Conservation (phyloP, 1,140 invertebrate genomes). For the Pissodes strobi region DNA sequence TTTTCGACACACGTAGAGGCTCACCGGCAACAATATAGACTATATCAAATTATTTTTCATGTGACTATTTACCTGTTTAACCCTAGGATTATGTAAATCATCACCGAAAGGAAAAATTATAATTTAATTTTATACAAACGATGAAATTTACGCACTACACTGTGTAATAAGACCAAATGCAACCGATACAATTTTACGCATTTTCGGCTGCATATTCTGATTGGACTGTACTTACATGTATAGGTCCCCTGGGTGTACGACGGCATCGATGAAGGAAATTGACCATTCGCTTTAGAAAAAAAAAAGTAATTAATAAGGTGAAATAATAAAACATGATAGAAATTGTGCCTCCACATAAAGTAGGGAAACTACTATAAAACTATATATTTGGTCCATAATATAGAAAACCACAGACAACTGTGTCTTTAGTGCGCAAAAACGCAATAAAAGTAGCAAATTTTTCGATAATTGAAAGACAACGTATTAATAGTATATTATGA, state of each 20-base stretch:
- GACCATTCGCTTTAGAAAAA: constrained; percentile 75
- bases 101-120: too few species aligned
- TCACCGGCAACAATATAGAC: too few species aligned
- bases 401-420: not conserved
- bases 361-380: not conserved
- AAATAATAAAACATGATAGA: not conserved
- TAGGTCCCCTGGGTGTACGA: constrained; percentile 84
- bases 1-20: too few species aligned
- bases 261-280: constrained; percentile 79
- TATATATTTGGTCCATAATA: not conserved
- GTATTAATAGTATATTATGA: too few species aligned
- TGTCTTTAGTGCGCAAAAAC: not conserved
- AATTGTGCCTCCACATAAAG: not conserved
- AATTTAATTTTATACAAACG: too few species aligned
- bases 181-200: constrained; percentile 40
- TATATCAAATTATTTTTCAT: too few species aligned
- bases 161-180: constrained; percentile 21
- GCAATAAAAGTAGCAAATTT: not conserved
- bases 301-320: constrained; percentile 48
- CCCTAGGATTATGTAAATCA: too few species aligned
- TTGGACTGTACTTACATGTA: constrained; percentile 76
- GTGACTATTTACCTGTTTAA: too few species aligned
- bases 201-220: constrained; percentile 34
- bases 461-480: too few species aligned
- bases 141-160: constrained; percentile 17